Evolutionary conservation across 2,797 vertebrate species (phyloP), one percentile per base, ranked within the genome.

Genomic region (Clamator glandarius): DNA sequence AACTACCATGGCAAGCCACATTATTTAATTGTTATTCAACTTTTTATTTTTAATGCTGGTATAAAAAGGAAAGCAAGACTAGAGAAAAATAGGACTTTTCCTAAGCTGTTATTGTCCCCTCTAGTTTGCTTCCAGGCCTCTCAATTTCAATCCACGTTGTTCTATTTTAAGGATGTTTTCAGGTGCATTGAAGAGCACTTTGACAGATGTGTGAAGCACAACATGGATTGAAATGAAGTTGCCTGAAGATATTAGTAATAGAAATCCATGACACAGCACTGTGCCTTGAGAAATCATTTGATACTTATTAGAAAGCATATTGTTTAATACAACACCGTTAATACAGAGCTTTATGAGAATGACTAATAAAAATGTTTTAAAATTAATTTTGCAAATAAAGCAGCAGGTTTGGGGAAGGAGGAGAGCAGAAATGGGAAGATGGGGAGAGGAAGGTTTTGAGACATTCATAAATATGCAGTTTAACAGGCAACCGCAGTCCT

Each of bases 91-190:
- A 92, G 39, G 33, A 74, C 36, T 87, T 83, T 36, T 48, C 36
- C 41, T 79, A 75, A 57, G 48, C 31, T 73, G 51, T 74, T 87
- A 67, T 24, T 75, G 41, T 62, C 57, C 63, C 51, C 39, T 62
- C 57, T 20, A 83, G 69, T 82, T 88, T 84, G 73, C 64, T 93
- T 92, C 54, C 59, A 96, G 90, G 83, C 28, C 44, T 44, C 89
- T 95, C 92, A 67, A 86, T 89, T 95, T 93, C 83, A 96, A 89
- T 91, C 55, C 78, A 46, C 46, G 66, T 41, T 39, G 69, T 58
- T 90, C 82, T 84, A 54, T 93, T 95, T 74, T 72, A 67, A 96
- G 10, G 62, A 88, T 81, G 75, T 80, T 93, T 86, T 79, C 64
- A 82, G 68, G 48, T 44, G 11, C 79, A 85, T 4, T 29, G 54